A percentile compares a stretch with the other conserved stretches of the same genome.
Evolutionary conservation across 2,888 invertebrate species (phyloP).

Genomic region (Patella pellucida): DNA sequence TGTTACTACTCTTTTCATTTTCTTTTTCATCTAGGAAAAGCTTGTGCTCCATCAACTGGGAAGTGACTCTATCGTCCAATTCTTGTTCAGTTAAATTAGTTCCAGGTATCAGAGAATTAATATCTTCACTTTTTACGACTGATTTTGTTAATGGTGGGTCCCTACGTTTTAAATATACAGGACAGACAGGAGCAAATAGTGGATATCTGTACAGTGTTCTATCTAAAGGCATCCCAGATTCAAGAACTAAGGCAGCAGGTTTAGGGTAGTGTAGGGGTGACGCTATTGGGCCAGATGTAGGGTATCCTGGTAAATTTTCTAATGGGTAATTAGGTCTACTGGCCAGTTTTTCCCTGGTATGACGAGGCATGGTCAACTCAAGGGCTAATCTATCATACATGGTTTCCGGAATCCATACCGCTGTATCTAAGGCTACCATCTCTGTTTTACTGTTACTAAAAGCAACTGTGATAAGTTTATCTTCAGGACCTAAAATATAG

Average conservation of each 20-base stretch:
- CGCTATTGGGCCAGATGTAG: slow-evolving; percentile 60
- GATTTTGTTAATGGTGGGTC: slow-evolving; percentile 22
- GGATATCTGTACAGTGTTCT: slow-evolving; percentile 49
- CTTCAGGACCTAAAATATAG: slow-evolving; percentile 54
- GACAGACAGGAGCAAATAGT: slow-evolving; percentile 27
- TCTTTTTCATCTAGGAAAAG: slow-evolving; percentile 45
- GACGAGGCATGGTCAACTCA: slow-evolving; percentile 66
- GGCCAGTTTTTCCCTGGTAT: slow-evolving; percentile 59
- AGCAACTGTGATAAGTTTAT: slow-evolving; percentile 60
- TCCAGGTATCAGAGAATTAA: slow-evolving; percentile 51
- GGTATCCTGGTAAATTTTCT: slow-evolving; percentile 62
- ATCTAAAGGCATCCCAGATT: slow-evolving; percentile 46
- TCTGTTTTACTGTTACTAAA: slow-evolving; percentile 66
- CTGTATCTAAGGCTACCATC: slow-evolving; percentile 51
- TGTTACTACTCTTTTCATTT: slow-evolving; percentile 40
- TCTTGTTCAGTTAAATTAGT: slow-evolving; percentile 63
- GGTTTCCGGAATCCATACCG: slow-evolving; percentile 66
- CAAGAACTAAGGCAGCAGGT: slow-evolving; percentile 50
- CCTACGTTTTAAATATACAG: slow-evolving; percentile 12
- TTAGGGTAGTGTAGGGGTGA: slow-evolving; percentile 58
- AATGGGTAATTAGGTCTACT: slow-evolving; percentile 60
- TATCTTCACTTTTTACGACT: slow-evolving; percentile 42
- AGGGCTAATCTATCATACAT: slow-evolving; percentile 66
- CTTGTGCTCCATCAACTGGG: slow-evolving; percentile 55
- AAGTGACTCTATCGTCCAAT: slow-evolving; percentile 60